Evolutionary conservation across 1,140 invertebrate species (phyloP), one percentile per base, ranked within the genome.

Genomic region (Neotoxoptera formosana): DNA sequence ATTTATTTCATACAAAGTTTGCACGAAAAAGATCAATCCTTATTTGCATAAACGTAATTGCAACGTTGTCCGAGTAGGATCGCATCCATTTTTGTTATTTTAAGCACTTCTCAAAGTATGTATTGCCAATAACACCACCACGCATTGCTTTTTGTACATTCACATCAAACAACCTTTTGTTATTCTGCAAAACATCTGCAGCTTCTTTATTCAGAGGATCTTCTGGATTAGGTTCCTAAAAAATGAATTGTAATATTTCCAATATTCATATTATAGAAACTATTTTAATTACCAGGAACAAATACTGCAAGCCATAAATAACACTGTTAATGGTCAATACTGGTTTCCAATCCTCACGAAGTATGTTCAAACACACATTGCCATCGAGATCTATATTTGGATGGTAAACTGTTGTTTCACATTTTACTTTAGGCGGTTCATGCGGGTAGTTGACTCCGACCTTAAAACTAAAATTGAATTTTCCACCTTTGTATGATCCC

Each of bases 141-240:
- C 98, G 96, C 98, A 99, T 99, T 36, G 99, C 98, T 96, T 99
- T 98, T 93, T 97, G 96, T 56, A 99, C 99, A 96, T 99, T 99
- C 95, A 98, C 98, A 95, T 99, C 99, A 95, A 99, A 99, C 93
- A 98, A 96, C 94, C 98, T 96, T 95, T 98, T 96, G 95, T 99
- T 99, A 95, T 97, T 98, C 95, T 99, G 98, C 93, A 99, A 96
- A 56, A 99, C 98, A 95, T 99, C 98, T 41, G 99, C 99, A n/a
- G 99, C 99, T 96, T 99, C 99, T 96, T 99, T 99, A 95, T 99
- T 99, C 93, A 99, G 95, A 48, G 99, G 99, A 96, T 99, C 99
- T 96, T 99, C 99, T 30, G 99, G 98, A 96, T 99, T 99, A 87
- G 99, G 99, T 96, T 99, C 99, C 98, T 99, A 94, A 51, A 95